Conservation (phyloP, 2,113 vertebrate genomes). For the Lutjanus erythropterus region DNA sequence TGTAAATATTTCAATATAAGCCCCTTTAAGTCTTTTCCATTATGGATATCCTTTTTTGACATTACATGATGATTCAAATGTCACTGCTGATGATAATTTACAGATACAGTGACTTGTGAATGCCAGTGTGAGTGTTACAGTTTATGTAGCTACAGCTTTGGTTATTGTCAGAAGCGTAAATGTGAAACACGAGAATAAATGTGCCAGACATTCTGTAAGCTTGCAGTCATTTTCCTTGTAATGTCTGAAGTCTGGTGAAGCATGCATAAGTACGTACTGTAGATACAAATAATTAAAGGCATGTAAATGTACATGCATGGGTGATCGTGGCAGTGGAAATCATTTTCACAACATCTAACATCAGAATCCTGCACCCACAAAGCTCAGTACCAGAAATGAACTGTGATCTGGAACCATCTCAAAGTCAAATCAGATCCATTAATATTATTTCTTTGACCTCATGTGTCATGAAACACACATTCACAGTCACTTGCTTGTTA, state of each 20-base stretch:
- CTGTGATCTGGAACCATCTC: too few relatives aligned
- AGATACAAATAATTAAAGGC: too few relatives aligned
- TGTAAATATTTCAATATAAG: neutral
- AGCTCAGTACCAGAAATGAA: too few relatives aligned
- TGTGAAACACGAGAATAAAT: neutral
- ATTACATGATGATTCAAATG: neutral
- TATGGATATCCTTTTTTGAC: neutral
- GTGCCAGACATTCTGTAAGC: neutral
- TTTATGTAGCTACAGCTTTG: neutral
- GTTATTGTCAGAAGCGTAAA: neutral
- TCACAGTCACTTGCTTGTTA: too few relatives aligned
- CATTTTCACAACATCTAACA: neutral
- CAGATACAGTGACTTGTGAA: neutral
- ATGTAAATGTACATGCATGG: neutral
- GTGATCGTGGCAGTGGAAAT: neutral
- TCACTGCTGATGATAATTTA: neutral
- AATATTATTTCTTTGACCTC: too few relatives aligned
- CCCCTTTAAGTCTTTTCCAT: neutral
- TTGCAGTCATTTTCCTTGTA: neutral
- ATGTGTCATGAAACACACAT: too few relatives aligned
- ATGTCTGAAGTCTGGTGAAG: neutral
- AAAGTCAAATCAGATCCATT: too few relatives aligned
- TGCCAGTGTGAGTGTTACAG: neutral
- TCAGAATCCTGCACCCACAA: too few relatives aligned
- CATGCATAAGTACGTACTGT: neutral